Percentiles rank a stretch among this genome's conserved stretches.
Conservation (phyloP, 2,888 invertebrate species). For the Achlya flavicornis region DNA sequence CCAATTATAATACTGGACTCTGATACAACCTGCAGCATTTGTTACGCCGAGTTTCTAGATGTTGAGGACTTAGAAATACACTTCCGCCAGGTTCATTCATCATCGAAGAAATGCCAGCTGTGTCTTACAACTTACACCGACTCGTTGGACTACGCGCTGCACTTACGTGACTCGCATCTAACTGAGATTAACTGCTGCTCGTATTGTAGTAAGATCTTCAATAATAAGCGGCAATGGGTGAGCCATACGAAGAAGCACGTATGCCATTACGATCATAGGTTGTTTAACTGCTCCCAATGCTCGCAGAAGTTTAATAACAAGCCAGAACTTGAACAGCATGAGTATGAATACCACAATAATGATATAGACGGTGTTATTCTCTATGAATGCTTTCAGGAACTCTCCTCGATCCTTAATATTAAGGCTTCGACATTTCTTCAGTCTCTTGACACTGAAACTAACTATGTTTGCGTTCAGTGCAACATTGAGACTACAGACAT, state of each 20-base stretch:
- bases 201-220: conserved; percentile 56
- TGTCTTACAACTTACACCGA: conserved; percentile 46
- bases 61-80: conserved; percentile 60
- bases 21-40: conserved; percentile 57
- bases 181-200: conserved; percentile 45
- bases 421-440: conserved; percentile 47
- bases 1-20: conserved; percentile 24
- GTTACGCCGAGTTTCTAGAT: conserved; percentile 68
- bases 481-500: conserved; percentile 29
- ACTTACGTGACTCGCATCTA: conserved; percentile 58
- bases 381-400: conserved; percentile 37
- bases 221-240: conserved; percentile 24
- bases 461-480: conserved; percentile 49
- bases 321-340: conserved; percentile 43
- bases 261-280: conserved; percentile 23
- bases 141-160: conserved; percentile 49
- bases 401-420: conserved; percentile 57
- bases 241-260: conserved; percentile 56
- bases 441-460: conserved; percentile 24
- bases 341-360: conserved; percentile 39
- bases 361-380: conserved; percentile 50
- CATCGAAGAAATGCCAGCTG: conserved; percentile 46
- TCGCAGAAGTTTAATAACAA: conserved; percentile 31
- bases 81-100: conserved; percentile 52
- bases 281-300: conserved; percentile 58